These are phyloP conservation scores for Cercocebus atys DNA, from an alignment of 2,113 vertebrate genomes.

Conservation along the genomic window DNA sequence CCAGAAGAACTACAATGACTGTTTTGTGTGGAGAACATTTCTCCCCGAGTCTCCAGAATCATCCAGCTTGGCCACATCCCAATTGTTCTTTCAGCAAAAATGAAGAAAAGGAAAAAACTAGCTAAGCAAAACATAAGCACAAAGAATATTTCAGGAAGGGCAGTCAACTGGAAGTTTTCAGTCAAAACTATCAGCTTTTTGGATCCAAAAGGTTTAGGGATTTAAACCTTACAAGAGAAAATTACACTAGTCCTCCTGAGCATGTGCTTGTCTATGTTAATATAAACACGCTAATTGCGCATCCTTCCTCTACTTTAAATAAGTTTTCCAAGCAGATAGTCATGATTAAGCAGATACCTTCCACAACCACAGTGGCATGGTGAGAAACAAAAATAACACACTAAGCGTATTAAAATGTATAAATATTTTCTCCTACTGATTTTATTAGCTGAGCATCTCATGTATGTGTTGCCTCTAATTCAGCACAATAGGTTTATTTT, in stretches of 20 bases:
- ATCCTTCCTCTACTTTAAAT: constrained; percentile 12
- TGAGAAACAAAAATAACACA: constrained; percentile 32
- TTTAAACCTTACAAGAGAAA: not conserved
- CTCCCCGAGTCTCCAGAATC: constrained; percentile 8
- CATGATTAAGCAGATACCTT: not conserved
- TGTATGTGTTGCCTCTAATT: not conserved
- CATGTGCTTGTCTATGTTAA: not conserved
- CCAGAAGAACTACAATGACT: constrained; percentile 13
- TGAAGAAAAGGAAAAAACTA: constrained; percentile 10
- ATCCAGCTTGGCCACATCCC: not conserved
- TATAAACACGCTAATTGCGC: not conserved
- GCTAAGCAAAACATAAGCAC: constrained; percentile 57
- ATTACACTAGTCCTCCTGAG: not conserved
- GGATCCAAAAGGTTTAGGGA: not conserved
- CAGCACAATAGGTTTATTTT: not conserved
- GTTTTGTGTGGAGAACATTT: not conserved
- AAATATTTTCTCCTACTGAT: constrained; percentile 41
- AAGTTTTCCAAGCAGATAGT: constrained; percentile 27
- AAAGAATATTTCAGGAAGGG: constrained; percentile 36
- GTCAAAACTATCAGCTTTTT: not conserved
- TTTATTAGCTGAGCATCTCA: constrained; percentile 19
- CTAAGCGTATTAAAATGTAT: constrained; percentile 30
- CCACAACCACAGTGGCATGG: not conserved
- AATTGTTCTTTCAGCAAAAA: constrained; percentile 77
- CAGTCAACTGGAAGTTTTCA: constrained; percentile 19